Evolutionary conservation across 2,888 invertebrate genomes (phyloP).

Genomic region (Augochlorella aurata): DNA sequence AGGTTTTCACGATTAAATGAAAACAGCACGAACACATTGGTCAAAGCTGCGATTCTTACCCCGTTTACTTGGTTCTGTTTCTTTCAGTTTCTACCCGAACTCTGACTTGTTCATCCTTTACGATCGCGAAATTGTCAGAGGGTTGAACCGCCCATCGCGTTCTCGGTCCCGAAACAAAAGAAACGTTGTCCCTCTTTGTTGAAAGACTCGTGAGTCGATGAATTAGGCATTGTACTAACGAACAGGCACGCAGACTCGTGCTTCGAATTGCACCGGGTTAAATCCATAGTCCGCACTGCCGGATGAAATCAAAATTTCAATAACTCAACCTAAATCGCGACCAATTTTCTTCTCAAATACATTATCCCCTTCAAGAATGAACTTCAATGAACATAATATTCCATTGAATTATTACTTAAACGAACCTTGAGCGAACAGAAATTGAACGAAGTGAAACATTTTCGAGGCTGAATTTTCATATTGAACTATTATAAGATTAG

Average conservation of each 20-base stretch:
- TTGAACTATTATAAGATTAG: neutral
- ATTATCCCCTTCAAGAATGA: neutral
- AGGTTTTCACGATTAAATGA: neutral
- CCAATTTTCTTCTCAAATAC: neutral
- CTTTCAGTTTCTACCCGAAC: neutral
- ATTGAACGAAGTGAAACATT: neutral
- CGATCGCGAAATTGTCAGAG: constrained; percentile 31
- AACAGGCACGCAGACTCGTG: neutral
- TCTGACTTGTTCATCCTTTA: neutral
- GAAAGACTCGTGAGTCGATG: neutral
- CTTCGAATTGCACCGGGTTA: neutral
- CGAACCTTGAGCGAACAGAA: neutral
- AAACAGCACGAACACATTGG: neutral
- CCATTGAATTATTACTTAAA: neutral
- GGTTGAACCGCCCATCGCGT: constrained; percentile 15
- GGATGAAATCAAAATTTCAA: neutral
- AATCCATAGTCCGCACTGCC: neutral
- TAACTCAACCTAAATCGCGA: neutral
- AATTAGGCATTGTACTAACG: neutral
- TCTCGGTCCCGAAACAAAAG: neutral
- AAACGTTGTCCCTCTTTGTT: neutral
- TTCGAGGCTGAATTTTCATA: neutral
- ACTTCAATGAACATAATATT: neutral
- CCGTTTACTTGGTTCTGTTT: neutral
- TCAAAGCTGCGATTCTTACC: neutral